Evolutionary conservation across 2,797 vertebrate genomes (phyloP).

Genomic region (Petrocephalus sullivani): DNA sequence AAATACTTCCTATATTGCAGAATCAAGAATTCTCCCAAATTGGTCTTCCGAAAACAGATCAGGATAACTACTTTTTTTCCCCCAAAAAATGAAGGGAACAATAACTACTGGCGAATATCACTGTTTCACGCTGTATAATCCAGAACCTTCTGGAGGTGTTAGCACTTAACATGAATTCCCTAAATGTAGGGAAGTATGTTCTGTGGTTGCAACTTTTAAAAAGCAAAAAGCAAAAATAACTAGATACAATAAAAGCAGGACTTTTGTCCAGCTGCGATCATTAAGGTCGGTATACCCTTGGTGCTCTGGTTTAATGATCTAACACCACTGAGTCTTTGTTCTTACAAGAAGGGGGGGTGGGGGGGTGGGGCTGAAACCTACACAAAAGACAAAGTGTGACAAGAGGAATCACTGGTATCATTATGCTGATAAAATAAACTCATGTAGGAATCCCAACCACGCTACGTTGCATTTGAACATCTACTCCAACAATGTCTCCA

Average conservation of each 20-base stretch:
- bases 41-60: too few relatives aligned
- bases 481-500: background rate
- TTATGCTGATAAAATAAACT: constrained; percentile 8
- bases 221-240: background rate
- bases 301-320: background rate
- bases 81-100: too few relatives aligned
- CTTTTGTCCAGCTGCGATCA: background rate
- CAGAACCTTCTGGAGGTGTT: background rate
- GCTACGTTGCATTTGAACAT: background rate
- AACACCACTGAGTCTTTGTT: background rate
- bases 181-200: background rate
- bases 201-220: background rate
- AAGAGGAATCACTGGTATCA: background rate
- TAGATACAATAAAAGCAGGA: background rate
- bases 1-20: background rate
- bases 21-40: too few relatives aligned
- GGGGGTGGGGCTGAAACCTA: background rate
- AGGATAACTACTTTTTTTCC: too few relatives aligned
- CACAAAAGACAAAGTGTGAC: background rate
- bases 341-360: background rate
- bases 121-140: background rate
- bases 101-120: background rate
- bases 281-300: background rate
- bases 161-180: background rate
- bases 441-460: background rate